Base-by-base conservation (phyloP, 2,888 invertebrate genomes). In the Drosophila vallismaia region DNA sequence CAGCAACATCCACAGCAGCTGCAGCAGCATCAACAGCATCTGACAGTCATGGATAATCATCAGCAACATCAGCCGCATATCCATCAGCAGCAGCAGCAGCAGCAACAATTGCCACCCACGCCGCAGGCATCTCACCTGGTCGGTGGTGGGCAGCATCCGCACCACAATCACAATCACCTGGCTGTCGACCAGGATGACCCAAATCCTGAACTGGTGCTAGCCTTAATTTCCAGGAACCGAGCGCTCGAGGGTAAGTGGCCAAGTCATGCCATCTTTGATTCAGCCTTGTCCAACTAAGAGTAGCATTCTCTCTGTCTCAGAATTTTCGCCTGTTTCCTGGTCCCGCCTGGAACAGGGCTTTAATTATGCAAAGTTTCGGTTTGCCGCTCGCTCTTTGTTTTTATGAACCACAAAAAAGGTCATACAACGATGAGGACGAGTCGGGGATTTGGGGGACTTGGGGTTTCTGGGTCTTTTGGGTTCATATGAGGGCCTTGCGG, bases 201-300 rank as follows among this genome's bases (percentile, higher is more conserved):
- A 69, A 96, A 95, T 90, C 96, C 97, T 24, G 97, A 97, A 90
- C 96, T 97, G 77, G 93, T 97, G 57, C 93, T 97, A 50, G 97
- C 97, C 9, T 93, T 97, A 60, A 93, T 97, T 70, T 96, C 97
- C 40, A 94, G 97, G 90, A 97, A 97, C 92, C 97, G 97, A 92
- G 95, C 96, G 69, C 93, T 97, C 49, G 97, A 97, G 96, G 97
- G 97, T 97, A 93, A 93, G 56, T 60, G 58, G 80, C 75, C 75
- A 79, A 77, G 69, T 79, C 77, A 69, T 71, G 74, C 69, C 56
- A 57, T 14, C 50, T 52, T 78, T 72, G 79, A 79, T 74, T 59
- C 42, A 42, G 62, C 54, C 73, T 44, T 70, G 77, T 77, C 73
- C 71, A 62, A 51, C 67, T 73, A 58, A 60, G 14, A 40, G 40